phyloP scores from a whole-genome alignment of 2,888 invertebrate genomes.

The Drosophila neotestacea region DNA sequence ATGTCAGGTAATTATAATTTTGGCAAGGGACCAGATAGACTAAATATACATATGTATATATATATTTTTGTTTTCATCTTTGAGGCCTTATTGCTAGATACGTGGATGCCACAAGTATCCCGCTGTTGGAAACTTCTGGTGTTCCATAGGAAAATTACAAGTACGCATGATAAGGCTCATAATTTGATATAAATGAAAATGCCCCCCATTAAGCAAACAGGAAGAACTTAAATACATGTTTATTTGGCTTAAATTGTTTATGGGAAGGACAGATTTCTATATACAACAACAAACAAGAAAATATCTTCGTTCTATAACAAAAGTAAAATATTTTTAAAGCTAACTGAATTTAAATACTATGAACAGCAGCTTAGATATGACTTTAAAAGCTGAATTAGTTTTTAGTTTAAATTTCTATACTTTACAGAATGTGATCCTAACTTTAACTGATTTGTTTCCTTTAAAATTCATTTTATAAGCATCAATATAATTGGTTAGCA shows the following conservation, averaged over 20 bases:
- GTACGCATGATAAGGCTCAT: conserved; percentile 1
- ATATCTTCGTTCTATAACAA: too few relatives aligned
- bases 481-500: too few relatives aligned
- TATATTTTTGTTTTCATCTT: conserved; percentile 8
- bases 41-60: background rate
- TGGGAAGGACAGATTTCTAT: too few relatives aligned
- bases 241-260: background rate
- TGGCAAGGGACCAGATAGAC: conserved; percentile 58
- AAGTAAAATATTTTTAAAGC: too few relatives aligned
- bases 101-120: conserved; percentile 26
- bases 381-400: too few relatives aligned
- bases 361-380: too few relatives aligned
- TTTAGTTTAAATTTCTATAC: too few relatives aligned
- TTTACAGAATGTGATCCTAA: too few relatives aligned
- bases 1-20: conserved; percentile 64
- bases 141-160: conserved; percentile 15
- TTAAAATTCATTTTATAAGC: too few relatives aligned
- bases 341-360: too few relatives aligned
- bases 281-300: too few relatives aligned
- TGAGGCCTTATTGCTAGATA: background rate
- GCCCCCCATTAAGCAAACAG: conserved; percentile 18
- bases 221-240: background rate
- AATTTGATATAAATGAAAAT: conserved; percentile 2
- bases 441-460: too few relatives aligned
- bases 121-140: conserved; percentile 34